A percentile compares a stretch with the other conserved stretches of the same genome.
phyloP scores from a whole-genome alignment of 2,888 invertebrate species.

The Euplagia quadripunctaria region DNA sequence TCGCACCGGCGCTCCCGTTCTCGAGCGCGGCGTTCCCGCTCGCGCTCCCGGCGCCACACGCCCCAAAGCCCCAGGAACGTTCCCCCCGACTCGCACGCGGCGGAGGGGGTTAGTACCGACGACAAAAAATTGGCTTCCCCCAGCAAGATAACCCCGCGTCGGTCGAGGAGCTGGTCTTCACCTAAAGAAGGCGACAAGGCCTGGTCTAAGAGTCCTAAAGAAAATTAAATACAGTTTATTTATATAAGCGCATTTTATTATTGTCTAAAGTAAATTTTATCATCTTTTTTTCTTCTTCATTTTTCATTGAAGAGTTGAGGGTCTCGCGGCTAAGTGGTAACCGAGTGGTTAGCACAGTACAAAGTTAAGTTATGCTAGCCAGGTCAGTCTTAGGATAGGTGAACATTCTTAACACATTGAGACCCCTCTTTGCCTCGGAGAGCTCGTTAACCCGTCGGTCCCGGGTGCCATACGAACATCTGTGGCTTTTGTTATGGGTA shows the following conservation, averaged over 20 bases:
- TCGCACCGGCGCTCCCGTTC: constrained; percentile 69
- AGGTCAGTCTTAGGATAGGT: too few species aligned
- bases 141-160: constrained; percentile 42
- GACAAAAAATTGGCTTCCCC: constrained; percentile 44
- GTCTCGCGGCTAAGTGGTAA: too few species aligned
- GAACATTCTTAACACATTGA: too few species aligned
- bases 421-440: too few species aligned
- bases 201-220: constrained; percentile 85
- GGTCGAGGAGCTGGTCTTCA: constrained; percentile 89
- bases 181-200: constrained; percentile 84
- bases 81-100: not conserved
- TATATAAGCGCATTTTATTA: not conserved
- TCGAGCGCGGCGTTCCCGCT: constrained; percentile 61
- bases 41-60: constrained; percentile 55
- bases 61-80: constrained; percentile 19
- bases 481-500: too few species aligned
- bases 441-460: too few species aligned
- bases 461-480: too few species aligned
- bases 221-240: constrained; percentile 42
- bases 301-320: too few species aligned
- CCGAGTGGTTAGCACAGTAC: too few species aligned
- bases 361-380: too few species aligned
- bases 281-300: too few species aligned
- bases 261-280: not conserved
- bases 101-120: constrained; percentile 41